phyloP scores from a whole-genome alignment of 2,797 vertebrate species.

The Urophycis tenuis region DNA sequence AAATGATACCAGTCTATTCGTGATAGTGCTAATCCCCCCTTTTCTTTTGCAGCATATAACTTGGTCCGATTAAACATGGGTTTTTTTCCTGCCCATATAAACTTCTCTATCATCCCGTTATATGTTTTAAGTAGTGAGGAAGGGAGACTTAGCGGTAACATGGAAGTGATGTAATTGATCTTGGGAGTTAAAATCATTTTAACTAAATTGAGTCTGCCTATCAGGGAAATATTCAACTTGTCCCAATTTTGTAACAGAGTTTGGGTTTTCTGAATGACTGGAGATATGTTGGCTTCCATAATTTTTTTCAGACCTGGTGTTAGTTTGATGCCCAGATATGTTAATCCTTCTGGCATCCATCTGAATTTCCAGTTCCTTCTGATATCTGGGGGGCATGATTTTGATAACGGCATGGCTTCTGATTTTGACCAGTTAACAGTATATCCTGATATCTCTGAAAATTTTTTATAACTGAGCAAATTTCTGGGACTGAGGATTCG shows the following conservation, averaged over 20 bases:
- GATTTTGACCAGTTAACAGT: neutral
- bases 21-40: neutral
- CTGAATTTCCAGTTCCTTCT: neutral
- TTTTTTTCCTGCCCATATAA: neutral
- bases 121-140: neutral
- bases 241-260: neutral
- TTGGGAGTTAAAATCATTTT: neutral
- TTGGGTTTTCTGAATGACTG: slow-evolving; percentile 1
- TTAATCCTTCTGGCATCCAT: neutral
- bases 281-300: neutral
- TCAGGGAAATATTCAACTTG: neutral
- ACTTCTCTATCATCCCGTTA: neutral
- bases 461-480: neutral
- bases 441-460: neutral
- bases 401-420: neutral
- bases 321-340: slow-evolving; percentile 3
- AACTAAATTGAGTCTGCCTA: neutral
- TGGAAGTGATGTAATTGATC: neutral
- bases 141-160: neutral
- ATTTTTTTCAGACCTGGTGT: slow-evolving; percentile 1
- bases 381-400: neutral
- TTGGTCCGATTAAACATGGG: neutral
- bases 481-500: neutral
- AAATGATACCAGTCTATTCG: neutral
- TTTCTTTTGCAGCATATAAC: neutral